Evolutionary conservation across 2,113 vertebrate species (phyloP).

Genomic region (Mionectes macconnelli): DNA sequence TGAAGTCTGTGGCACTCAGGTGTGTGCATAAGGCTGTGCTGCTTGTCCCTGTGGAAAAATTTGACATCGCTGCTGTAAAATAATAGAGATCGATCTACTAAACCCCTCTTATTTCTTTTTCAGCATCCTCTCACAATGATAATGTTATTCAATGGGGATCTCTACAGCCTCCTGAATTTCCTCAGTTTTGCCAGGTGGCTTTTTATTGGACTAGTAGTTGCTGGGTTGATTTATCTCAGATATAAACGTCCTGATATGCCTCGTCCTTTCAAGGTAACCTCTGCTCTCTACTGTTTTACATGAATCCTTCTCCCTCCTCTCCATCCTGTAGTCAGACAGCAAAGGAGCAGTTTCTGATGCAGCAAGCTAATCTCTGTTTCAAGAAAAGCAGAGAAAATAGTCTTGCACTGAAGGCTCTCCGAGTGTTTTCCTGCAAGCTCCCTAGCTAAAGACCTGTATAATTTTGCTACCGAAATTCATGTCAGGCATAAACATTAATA

Average conservation of each 20-base stretch:
- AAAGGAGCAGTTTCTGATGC: not conserved
- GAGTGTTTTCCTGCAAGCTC: not conserved
- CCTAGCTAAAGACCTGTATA: not conserved
- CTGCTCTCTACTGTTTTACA: slow-evolving; percentile 43
- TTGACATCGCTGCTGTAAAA: not conserved
- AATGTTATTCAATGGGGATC: slow-evolving; percentile 90
- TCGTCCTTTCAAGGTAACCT: slow-evolving; percentile 94
- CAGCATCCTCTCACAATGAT: slow-evolving; percentile 92
- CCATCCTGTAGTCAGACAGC: not conserved
- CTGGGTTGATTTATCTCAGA: slow-evolving; percentile 92
- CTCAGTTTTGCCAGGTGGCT: slow-evolving; percentile 97
- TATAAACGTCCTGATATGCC: slow-evolving; percentile 89
- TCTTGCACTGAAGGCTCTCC: not conserved
- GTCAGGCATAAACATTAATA: not conserved
- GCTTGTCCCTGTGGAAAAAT: not conserved
- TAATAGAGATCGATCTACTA: not conserved
- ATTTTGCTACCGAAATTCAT: not conserved
- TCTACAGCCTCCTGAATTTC: slow-evolving; percentile 95
- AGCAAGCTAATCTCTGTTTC: not conserved
- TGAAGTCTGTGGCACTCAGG: not conserved
- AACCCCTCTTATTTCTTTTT: slow-evolving; percentile 33
- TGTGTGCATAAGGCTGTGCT: not conserved
- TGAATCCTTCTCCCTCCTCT: slow-evolving; percentile 34
- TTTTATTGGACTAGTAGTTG: slow-evolving; percentile 91
- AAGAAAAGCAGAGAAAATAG: not conserved